A percentile compares a stretch with the other conserved stretches of the same genome.
Conservation (phyloP, 2,888 invertebrate genomes). For the Melanchra persicariae region DNA sequence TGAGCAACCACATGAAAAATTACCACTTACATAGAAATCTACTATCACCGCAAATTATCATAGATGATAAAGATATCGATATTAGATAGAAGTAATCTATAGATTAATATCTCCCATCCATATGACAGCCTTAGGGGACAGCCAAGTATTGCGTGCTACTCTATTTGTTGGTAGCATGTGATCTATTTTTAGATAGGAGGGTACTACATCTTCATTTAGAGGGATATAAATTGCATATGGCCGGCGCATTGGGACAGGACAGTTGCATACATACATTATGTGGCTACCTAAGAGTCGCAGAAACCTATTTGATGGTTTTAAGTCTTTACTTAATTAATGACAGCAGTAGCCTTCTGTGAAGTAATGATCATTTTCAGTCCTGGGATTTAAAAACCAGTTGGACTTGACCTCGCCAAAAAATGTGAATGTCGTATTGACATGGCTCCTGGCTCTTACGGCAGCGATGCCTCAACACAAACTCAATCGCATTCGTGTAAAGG, state of each 20-base stretch:
- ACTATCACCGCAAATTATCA: slow-evolving; percentile 50
- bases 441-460: too few species aligned
- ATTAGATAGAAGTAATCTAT: slow-evolving; percentile 51
- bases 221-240: slow-evolving; percentile 56
- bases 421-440: too few species aligned
- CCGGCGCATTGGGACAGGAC: slow-evolving; percentile 29
- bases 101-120: slow-evolving; percentile 58
- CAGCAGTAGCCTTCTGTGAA: background rate
- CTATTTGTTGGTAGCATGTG: slow-evolving; percentile 58
- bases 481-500: too few species aligned
- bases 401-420: too few species aligned
- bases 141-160: slow-evolving; percentile 53
- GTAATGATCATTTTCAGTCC: background rate
- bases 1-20: slow-evolving; percentile 24
- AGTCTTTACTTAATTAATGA: background rate
- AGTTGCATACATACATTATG: slow-evolving; percentile 41
- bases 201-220: slow-evolving; percentile 58
- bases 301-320: slow-evolving; percentile 16
- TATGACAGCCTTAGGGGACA: slow-evolving; percentile 59
- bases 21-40: slow-evolving; percentile 34
- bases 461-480: too few species aligned
- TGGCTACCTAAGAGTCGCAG: background rate
- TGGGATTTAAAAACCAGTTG: too few species aligned
- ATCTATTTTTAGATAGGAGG: slow-evolving; percentile 52
- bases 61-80: slow-evolving; percentile 56